Conservation (phyloP, 2,797 vertebrate species). For the Leptatherina wallacei region DNA sequence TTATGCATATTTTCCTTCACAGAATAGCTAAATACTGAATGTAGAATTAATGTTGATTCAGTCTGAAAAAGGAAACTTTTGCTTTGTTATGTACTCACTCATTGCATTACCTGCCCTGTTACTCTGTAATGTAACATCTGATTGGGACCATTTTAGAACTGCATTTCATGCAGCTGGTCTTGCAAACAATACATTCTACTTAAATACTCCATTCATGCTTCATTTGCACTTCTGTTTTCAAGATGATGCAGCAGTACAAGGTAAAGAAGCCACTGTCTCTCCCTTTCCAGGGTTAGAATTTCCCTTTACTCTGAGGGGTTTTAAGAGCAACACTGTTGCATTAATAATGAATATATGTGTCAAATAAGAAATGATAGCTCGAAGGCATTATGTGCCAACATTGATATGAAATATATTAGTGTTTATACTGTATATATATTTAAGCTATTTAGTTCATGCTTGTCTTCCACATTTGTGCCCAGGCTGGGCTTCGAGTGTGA, state of each 20-base stretch:
- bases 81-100: not conserved
- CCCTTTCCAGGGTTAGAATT: slow-evolving; percentile 4
- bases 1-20: not conserved
- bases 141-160: slow-evolving; percentile 7
- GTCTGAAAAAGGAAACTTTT: slow-evolving; percentile 1
- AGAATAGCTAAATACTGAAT: not conserved
- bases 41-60: not conserved
- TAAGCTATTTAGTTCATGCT: slow-evolving; percentile 1
- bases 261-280: not conserved
- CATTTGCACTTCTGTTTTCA: slow-evolving; percentile 31
- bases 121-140: slow-evolving; percentile 10
- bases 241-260: slow-evolving; percentile 25
- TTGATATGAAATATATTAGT: not conserved
- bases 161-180: not conserved
- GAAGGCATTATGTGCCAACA: not conserved
- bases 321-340: slow-evolving; percentile 2
- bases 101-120: not conserved
- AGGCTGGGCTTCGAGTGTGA: slow-evolving; percentile 91
- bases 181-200: slow-evolving; percentile 25
- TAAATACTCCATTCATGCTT: slow-evolving; percentile 6
- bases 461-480: slow-evolving; percentile 2
- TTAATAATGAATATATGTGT: slow-evolving; percentile 35
- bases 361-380: slow-evolving; percentile 10
- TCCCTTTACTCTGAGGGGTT: slow-evolving; percentile 1
- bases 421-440: too few relatives aligned